A percentile compares a stretch with the other conserved stretches of the same genome.
Conservation (phyloP, 1,140 invertebrate genomes). For the Cotesia typhae region DNA sequence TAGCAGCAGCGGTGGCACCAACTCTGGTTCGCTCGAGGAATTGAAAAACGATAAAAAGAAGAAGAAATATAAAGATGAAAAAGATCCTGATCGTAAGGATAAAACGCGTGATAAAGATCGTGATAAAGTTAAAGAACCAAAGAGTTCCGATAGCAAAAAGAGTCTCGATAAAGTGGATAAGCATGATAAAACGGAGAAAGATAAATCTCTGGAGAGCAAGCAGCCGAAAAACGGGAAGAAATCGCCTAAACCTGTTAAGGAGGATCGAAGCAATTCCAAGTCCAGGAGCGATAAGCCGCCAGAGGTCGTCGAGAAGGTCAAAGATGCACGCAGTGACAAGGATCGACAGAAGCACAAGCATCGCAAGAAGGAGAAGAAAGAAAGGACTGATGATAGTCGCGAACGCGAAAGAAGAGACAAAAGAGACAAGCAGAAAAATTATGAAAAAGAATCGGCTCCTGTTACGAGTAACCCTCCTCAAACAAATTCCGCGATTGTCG, state of each 20-base stretch:
- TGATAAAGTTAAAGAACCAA: slow-evolving; percentile 56
- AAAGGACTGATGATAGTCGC: slow-evolving; percentile 66
- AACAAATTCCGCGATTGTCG: slow-evolving; percentile 46
- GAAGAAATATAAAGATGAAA: slow-evolving; percentile 65
- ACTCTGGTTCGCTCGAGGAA: slow-evolving; percentile 53
- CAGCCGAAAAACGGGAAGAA: slow-evolving; percentile 59
- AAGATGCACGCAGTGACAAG: slow-evolving; percentile 56
- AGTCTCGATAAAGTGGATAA: slow-evolving; percentile 54
- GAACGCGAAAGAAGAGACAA: slow-evolving; percentile 63
- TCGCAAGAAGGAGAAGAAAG: slow-evolving; percentile 66
- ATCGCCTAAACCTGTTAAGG: slow-evolving; percentile 57
- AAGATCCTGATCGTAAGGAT: slow-evolving; percentile 55
- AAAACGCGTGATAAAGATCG: slow-evolving; percentile 63
- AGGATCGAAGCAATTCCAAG: slow-evolving; percentile 54
- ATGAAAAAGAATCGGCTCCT: slow-evolving; percentile 45
- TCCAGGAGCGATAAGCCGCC: slow-evolving; percentile 53
- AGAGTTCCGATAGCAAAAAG: slow-evolving; percentile 53
- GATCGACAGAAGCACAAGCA: slow-evolving; percentile 65
- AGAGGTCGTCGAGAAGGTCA: slow-evolving; percentile 67
- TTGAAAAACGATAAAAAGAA: slow-evolving; percentile 62
- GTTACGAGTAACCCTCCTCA: slow-evolving; percentile 32
- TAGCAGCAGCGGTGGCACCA: slow-evolving; percentile 42
- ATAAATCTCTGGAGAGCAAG: slow-evolving; percentile 67
- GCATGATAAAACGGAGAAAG: slow-evolving; percentile 59
- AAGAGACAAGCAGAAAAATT: slow-evolving; percentile 50